A percentile compares a stretch with the other conserved stretches of the same genome.
These are phyloP conservation scores for Aporrectodea caliginosa DNA, from an alignment of 1,140 invertebrate genomes.

Conservation along the genomic window DNA sequence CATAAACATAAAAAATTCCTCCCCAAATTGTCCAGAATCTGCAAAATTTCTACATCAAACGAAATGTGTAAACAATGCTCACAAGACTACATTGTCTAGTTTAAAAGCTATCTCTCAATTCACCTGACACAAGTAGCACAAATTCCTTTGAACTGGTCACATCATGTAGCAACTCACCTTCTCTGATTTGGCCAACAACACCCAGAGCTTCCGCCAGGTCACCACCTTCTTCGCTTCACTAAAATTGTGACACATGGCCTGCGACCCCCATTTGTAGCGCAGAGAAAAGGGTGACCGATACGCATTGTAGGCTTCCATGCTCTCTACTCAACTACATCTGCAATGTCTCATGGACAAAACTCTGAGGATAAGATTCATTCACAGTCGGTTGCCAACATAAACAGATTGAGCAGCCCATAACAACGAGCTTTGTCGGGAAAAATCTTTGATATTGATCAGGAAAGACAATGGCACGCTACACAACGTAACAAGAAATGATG, in stretches of 20 bases:
- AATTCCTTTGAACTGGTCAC: neutral
- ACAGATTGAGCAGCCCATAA: neutral
- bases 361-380: neutral
- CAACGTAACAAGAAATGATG: too few relatives aligned
- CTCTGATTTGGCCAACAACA: constrained; percentile 18
- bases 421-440: neutral
- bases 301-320: neutral
- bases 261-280: neutral
- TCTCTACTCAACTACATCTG: neutral
- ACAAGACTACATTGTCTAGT: too few relatives aligned
- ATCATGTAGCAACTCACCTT: constrained; percentile 20
- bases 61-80: neutral
- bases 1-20: neutral
- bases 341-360: neutral
- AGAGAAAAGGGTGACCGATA: neutral
- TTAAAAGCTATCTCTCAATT: too few relatives aligned
- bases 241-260: neutral
- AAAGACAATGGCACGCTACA: neutral
- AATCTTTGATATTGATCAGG: neutral
- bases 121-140: too few relatives aligned
- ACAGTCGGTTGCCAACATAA: neutral
- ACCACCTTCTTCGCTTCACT: constrained; percentile 2
- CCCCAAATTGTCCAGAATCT: neutral
- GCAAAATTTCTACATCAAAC: neutral
- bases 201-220: constrained; percentile 15